Evolutionary conservation across 92 coral and sea anemone genomes (phyloP).

Genomic region (Palythoa grandis): DNA sequence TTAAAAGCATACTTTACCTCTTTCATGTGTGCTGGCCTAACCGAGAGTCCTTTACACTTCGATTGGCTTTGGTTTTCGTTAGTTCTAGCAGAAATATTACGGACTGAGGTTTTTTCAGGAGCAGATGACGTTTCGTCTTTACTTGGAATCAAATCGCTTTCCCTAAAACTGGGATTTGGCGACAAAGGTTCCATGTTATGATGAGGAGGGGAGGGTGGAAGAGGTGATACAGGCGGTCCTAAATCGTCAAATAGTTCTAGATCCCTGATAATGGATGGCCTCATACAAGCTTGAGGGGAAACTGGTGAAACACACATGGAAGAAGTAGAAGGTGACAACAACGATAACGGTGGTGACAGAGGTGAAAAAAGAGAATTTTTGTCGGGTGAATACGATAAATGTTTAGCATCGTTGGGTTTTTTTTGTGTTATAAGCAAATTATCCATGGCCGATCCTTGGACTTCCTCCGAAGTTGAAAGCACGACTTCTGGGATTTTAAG

Average conservation of each 20-base stretch:
- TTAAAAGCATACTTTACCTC: conserved; percentile 60
- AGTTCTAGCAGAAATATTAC: not conserved
- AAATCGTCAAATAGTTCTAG: conserved; percentile 5
- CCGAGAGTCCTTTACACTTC: conserved; percentile 23
- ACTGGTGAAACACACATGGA: not conserved
- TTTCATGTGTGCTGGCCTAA: conserved; percentile 47
- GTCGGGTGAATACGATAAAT: not conserved
- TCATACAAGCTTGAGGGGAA: not conserved
- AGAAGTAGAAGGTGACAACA: conserved; percentile 6
- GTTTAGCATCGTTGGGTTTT: not conserved
- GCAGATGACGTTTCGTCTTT: not conserved
- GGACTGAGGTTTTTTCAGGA: not conserved
- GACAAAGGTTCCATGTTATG: not conserved
- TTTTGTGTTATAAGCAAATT: not conserved
- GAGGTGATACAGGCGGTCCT: conserved; percentile 40
- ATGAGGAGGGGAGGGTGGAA: conserved; percentile 43
- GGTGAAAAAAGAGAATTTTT: not conserved
- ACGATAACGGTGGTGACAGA: not conserved
- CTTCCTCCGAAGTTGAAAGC: not conserved
- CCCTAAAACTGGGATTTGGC: not conserved
- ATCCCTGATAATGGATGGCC: conserved; percentile 6
- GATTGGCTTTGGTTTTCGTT: not conserved
- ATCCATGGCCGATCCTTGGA: not conserved
- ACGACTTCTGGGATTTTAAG: not conserved
- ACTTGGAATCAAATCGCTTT: not conserved